Evolutionary conservation across 2,113 vertebrate genomes (phyloP).

Genomic region (Pedetes capensis): DNA sequence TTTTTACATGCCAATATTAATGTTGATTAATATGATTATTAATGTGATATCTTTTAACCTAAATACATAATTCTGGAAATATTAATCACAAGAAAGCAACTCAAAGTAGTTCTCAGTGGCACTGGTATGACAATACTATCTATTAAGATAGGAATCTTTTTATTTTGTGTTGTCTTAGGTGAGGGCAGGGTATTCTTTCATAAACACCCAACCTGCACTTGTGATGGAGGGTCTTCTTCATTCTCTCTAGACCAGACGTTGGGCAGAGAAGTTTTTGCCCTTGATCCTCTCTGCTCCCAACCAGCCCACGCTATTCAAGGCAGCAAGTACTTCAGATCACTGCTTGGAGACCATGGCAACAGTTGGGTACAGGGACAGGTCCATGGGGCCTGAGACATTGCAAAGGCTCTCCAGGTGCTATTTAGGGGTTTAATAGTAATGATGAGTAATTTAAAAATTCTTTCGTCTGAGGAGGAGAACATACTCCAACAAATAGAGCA

Average conservation of each 20-base stretch:
- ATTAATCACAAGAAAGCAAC: conserved; percentile 41
- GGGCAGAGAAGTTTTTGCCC: background rate
- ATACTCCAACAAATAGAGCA: background rate
- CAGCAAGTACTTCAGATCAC: conserved; percentile 6
- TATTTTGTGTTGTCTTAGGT: background rate
- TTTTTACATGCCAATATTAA: conserved; percentile 51
- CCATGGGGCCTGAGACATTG: conserved; percentile 37
- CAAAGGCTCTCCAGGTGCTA: conserved; percentile 46
- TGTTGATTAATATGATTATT: background rate
- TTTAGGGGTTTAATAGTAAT: conserved; percentile 57
- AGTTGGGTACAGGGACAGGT: conserved; percentile 42
- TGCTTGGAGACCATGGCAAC: conserved; percentile 44
- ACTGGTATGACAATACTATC: background rate
- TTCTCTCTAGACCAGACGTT: background rate
- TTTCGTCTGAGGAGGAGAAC: conserved; percentile 49
- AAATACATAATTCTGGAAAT: conserved; percentile 38
- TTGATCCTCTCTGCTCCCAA: background rate
- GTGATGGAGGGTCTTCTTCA: background rate
- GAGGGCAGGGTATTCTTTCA: background rate
- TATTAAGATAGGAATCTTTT: background rate
- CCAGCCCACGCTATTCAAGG: background rate
- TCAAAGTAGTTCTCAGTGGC: background rate
- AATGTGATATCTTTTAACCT: conserved; percentile 24
- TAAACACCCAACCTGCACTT: background rate
- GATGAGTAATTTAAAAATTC: conserved; percentile 57